A percentile compares a stretch with the other conserved stretches of the same genome.
Evolutionary conservation across 1,140 invertebrate genomes (phyloP).

Genomic region (Penaeus indicus): DNA sequence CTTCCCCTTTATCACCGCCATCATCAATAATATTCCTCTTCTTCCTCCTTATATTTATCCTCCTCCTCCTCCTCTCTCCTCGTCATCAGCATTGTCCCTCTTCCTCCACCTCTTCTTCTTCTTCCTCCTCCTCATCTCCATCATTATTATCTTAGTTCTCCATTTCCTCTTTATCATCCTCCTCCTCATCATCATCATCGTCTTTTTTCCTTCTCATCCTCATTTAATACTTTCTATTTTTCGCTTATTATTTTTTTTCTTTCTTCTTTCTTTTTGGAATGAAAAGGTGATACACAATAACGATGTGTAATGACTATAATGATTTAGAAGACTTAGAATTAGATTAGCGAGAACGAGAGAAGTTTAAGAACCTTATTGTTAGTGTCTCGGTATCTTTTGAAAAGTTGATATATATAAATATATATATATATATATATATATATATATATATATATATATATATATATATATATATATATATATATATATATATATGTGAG

Average conservation of each 20-base stretch:
- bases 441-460: not conserved
- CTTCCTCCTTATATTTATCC: not conserved
- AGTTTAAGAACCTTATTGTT: too few species aligned
- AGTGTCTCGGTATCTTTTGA: too few species aligned
- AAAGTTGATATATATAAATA: too few species aligned
- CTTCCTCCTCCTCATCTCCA: not conserved
- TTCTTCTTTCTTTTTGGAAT: not conserved
- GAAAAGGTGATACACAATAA: too few species aligned
- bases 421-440: too few species aligned
- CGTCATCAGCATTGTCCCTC: not conserved
- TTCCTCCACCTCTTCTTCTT: not conserved
- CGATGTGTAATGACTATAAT: too few species aligned
- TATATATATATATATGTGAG: constrained; percentile 13
- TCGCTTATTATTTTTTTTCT: not conserved
- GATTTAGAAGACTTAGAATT: too few species aligned
- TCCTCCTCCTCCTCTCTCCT: not conserved
- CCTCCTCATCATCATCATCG: not conserved
- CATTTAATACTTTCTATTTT: not conserved
- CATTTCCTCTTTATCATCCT: not conserved
- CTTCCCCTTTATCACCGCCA: too few species aligned
- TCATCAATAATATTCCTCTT: not conserved
- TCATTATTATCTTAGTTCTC: not conserved
- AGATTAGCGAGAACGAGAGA: too few species aligned
- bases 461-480: constrained; percentile 23
- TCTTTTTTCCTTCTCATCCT: not conserved